These are phyloP conservation scores for Drosophila kambysellisi DNA, from an alignment of 2,888 invertebrate species.

Conservation along the genomic window DNA sequence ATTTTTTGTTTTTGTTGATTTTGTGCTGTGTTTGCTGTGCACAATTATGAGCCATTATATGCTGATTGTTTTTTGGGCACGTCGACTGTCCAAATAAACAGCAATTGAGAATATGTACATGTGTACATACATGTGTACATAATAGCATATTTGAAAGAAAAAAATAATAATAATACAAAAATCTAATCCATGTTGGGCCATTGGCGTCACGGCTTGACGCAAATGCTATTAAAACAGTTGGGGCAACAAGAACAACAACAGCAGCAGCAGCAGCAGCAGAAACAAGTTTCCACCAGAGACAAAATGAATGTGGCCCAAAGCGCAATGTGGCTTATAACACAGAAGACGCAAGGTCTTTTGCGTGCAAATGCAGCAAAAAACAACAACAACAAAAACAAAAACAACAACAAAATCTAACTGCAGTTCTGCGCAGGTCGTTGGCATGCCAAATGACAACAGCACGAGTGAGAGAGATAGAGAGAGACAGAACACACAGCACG, in stretches of 20 bases:
- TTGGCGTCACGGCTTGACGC: slow-evolving; percentile 66
- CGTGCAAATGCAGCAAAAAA: slow-evolving; percentile 69
- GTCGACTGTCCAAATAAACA: slow-evolving; percentile 41
- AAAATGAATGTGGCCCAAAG: slow-evolving; percentile 53
- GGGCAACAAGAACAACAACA: slow-evolving; percentile 11
- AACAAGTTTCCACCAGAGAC: slow-evolving; percentile 47
- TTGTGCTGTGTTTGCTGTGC: slow-evolving; percentile 2
- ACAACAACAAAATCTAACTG: slow-evolving; percentile 66
- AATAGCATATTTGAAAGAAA: background rate
- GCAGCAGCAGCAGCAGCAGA: background rate
- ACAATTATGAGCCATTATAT: slow-evolving; percentile 52
- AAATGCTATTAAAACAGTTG: slow-evolving; percentile 78
- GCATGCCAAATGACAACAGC: slow-evolving; percentile 54
- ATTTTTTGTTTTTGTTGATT: slow-evolving; percentile 17
- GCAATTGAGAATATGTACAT: slow-evolving; percentile 14
- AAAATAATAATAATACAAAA: slow-evolving; percentile 16
- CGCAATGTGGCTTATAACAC: slow-evolving; percentile 50
- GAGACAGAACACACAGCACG: slow-evolving; percentile 1
- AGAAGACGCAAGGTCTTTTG: slow-evolving; percentile 78
- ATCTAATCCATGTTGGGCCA: slow-evolving; percentile 68
- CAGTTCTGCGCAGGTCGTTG: slow-evolving; percentile 81
- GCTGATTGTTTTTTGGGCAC: slow-evolving; percentile 52
- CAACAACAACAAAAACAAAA: slow-evolving; percentile 37
- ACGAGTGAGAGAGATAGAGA: slow-evolving; percentile 19
- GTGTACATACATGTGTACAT: background rate